Evolutionary conservation across 2,113 vertebrate genomes (phyloP), one percentile per base, ranked within the genome.

Genomic region (Calyptommatus sinebrachiatus): DNA sequence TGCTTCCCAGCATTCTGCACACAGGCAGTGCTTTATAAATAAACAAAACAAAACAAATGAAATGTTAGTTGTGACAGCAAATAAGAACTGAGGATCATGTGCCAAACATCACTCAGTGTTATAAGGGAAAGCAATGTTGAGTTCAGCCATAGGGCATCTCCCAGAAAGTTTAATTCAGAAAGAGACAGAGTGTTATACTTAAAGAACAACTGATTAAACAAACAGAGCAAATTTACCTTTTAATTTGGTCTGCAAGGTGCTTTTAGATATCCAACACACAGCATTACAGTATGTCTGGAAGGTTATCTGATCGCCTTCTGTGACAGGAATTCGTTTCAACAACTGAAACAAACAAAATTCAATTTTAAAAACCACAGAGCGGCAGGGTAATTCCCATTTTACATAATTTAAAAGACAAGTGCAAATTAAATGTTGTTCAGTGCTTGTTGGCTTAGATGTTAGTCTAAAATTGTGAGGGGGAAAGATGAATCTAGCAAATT

Each of bases 211-310:
- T 46, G 41, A 60, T 10, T 46, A 69, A 24, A 74, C 20, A 31
- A 68, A 70, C 28, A 24, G 14, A 20, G 8, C 7, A 67, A 76
- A 69, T 18, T 16, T 26, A 85, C 87, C 89, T 89, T 62, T 73
- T 60, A 89, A 78, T 84, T 89, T 88, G 35, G 73, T 85, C 75
- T 88, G 82, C 53, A 77, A n/a, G 31, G 65, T 74, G 70, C 81
- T 81, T 60, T 76, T 84, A 75, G 86, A 77, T 28, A 89, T 53
- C 88, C 87, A 88, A 16, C 76, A 85, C 22, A 84, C 83, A 69
- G 84, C 87, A 76, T 78, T 88, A 73, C 84, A 88, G 67, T 85
- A 88, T 5, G 84, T 70, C 81, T 88, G 86, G 83, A 90, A 89
- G 57, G 86, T 85, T 80, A 89, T 68, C 71, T 70, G 78, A 24